Percentiles rank a stretch among this genome's conserved stretches.
These are phyloP conservation scores for Apostichopus japonicus DNA, from an alignment of 35 echinoderm and acorn worm species.

Conservation along the genomic window DNA sequence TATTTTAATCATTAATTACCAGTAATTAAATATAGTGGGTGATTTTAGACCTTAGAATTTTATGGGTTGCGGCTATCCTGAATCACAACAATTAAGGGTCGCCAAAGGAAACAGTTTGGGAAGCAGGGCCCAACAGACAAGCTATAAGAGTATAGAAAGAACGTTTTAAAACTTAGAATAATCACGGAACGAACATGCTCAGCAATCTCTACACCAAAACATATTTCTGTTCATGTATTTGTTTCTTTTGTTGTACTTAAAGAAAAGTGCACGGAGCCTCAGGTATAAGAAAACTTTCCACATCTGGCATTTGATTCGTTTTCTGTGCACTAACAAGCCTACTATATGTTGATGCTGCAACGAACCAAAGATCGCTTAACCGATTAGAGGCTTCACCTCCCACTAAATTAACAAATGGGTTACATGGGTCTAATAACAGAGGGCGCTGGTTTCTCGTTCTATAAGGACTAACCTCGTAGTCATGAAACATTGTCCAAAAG, in stretches of 20 bases:
- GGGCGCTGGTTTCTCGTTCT: not conserved
- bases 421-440: constrained; percentile 15
- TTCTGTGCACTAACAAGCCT: not conserved
- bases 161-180: too few species aligned
- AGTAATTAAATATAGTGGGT: too few species aligned
- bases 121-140: too few species aligned
- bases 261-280: not conserved
- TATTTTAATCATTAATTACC: too few species aligned
- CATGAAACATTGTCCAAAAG: constrained; percentile 2
- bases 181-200: too few species aligned
- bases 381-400: not conserved
- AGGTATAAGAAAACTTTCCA: not conserved
- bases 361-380: constrained; percentile 10
- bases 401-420: constrained; percentile 1
- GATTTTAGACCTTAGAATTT: too few species aligned
- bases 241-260: not conserved
- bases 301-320: not conserved
- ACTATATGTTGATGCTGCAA: not conserved
- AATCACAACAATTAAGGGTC: too few species aligned
- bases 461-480: not conserved
- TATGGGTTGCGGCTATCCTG: too few species aligned
- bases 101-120: too few species aligned
- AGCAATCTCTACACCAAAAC: too few species aligned
- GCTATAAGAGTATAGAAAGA: too few species aligned
- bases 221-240: too few species aligned